Percentiles rank a stretch among this genome's conserved stretches.
These are phyloP conservation scores for Phoeniculus purpureus DNA, from an alignment of 2,797 vertebrate genomes.

Conservation along the genomic window DNA sequence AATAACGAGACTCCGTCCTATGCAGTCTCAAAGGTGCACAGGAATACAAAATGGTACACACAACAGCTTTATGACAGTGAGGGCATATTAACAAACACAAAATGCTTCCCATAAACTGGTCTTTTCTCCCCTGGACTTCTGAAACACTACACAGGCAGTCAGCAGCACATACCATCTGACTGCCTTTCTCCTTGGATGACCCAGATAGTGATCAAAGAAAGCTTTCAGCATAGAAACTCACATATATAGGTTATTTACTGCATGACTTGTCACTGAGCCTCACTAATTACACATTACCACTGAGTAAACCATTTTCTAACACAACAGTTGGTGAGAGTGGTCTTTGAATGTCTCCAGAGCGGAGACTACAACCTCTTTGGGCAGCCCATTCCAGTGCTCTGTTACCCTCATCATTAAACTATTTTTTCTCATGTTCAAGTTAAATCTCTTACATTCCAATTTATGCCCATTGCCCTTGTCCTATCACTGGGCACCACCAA, in stretches of 20 bases:
- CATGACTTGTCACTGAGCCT: background rate
- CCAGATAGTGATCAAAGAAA: background rate
- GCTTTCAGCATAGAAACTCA: background rate
- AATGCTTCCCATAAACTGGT: background rate
- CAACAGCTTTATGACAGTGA: background rate
- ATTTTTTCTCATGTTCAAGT: too few species aligned
- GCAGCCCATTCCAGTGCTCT: too few species aligned
- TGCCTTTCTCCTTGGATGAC: background rate
- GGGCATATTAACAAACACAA: rapidly evolving
- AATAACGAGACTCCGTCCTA: rapidly evolving
- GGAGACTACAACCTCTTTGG: too few species aligned
- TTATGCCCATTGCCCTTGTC: too few species aligned
- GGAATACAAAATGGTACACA: background rate
- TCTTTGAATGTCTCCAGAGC: background rate
- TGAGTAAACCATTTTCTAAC: background rate
- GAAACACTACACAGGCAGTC: background rate
- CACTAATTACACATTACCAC: rapidly evolving
- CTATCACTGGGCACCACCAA: too few species aligned
- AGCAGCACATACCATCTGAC: background rate
- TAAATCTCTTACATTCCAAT: too few species aligned
- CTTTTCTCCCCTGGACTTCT: background rate
- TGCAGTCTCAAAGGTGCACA: rapidly evolving
- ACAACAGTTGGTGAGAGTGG: background rate
- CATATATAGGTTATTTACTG: background rate
- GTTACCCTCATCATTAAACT: too few species aligned